Evolutionary conservation across 2,113 vertebrate species (phyloP).

Genomic region (Ictidomys tridecemlineatus): DNA sequence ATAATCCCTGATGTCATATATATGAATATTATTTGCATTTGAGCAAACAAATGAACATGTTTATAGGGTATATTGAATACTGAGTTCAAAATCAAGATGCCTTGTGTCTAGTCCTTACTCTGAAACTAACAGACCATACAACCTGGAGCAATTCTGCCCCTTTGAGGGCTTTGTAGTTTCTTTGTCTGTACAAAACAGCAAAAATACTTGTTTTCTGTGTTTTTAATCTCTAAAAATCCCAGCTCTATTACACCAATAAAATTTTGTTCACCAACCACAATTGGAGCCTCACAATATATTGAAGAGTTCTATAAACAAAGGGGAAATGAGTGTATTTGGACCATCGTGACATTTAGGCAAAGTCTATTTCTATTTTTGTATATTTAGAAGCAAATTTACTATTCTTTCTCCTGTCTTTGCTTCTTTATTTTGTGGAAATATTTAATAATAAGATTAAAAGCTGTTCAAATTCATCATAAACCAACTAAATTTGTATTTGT

Average conservation of each 20-base stretch:
- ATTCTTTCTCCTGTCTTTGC: not conserved
- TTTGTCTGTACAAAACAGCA: not conserved
- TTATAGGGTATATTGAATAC: not conserved
- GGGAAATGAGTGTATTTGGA: not conserved
- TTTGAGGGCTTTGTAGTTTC: not conserved
- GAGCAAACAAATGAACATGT: not conserved
- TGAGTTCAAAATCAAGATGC: not conserved
- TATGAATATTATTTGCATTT: constrained; percentile 21
- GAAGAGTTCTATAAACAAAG: not conserved
- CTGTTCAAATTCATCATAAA: not conserved
- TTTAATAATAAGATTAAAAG: not conserved
- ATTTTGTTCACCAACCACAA: not conserved
- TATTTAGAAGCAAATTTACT: not conserved
- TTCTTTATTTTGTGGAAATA: not conserved
- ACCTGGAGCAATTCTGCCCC: not conserved
- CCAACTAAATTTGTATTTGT: not conserved
- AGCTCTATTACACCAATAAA: not conserved
- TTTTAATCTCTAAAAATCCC: not conserved
- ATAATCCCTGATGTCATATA: not conserved
- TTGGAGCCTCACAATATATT: not conserved
- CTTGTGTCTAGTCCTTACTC: not conserved
- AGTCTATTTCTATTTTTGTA: not conserved
- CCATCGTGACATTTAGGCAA: not conserved
- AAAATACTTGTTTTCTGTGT: not conserved
- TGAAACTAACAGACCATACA: not conserved